Evolutionary conservation across 2,888 invertebrate species (phyloP), one percentile per base, ranked within the genome.

Genomic region (Cartodere bifasciata): DNA sequence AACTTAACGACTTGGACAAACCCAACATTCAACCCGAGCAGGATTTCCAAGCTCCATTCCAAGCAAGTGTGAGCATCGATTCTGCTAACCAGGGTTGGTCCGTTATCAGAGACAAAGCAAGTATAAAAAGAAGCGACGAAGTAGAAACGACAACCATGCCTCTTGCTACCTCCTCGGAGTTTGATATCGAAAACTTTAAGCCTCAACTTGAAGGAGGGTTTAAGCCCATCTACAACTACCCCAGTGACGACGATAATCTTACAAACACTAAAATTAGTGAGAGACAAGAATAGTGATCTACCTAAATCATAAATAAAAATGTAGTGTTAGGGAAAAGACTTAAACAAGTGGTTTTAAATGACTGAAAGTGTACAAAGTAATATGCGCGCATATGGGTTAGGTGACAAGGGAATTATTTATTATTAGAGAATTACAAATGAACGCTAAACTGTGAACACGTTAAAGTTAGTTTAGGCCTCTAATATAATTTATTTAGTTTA

Each of bases 141-240:
- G 47, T 45, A 14, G 55, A 52, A 31, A 50, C 56, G 1, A 57
- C 57, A 3, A 56, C 57, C 7, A 16, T 50, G 26, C 40, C 53
- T 3, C 35, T 52, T 23, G 50, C 56, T 3, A 58, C 63, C 0
- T 62, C 64, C 4, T 64, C 60, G 32, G 60, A 64, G 34, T 76
- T 75, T 42, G 74, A 77, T 45, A 62, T 70, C 4, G 74, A 76
- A 41, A 71, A 67, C 41, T 78, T 78, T 42, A 73, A 74, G 39
- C 78, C 78, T 0, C 72, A 76, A 43, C 51, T 78, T 11, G 72
- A 72, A 41, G 73, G 77, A 3, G 78, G 78, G 0, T 78, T 78
- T 43, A 70, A 72, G 44, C 78, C 78, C 1, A 73, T 78, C 30
- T 82, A 81, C 49, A 52, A 24, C 4, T 31, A 28, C 13, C 24